phyloP scores from a whole-genome alignment of 2,888 invertebrate genomes.

The Metacarcinus magister region DNA sequence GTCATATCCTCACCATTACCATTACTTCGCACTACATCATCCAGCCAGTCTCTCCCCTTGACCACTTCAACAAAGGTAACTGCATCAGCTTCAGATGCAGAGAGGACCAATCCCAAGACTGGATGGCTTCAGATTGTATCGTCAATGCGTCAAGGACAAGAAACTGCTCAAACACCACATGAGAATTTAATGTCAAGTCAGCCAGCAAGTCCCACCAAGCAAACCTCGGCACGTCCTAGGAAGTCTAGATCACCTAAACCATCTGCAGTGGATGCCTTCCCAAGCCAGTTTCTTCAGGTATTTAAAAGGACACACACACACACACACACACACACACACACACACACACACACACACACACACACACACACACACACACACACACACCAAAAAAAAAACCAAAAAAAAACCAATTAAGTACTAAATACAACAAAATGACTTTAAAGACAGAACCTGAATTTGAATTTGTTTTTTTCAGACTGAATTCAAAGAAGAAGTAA shows the following conservation, averaged over 20 bases:
- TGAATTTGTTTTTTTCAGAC: slow-evolving; percentile 64
- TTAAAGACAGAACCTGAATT: background rate
- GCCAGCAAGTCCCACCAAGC: slow-evolving; percentile 45
- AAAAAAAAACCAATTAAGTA: too few species aligned
- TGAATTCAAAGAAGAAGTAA: slow-evolving; percentile 76
- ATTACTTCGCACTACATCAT: slow-evolving; percentile 58
- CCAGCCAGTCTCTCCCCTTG: slow-evolving; percentile 58
- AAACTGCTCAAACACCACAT: background rate
- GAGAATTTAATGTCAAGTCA: background rate
- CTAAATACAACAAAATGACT: too few species aligned
- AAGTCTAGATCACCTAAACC: slow-evolving; percentile 63
- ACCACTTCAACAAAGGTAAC: slow-evolving; percentile 54
- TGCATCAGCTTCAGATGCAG: background rate
- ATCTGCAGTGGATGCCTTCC: slow-evolving; percentile 62
- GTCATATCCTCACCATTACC: slow-evolving; percentile 61
- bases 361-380: too few species aligned
- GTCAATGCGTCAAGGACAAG: slow-evolving; percentile 74
- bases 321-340: slow-evolving; percentile 37
- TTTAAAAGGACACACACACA: slow-evolving; percentile 3
- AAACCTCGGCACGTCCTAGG: slow-evolving; percentile 20
- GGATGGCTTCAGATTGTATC: slow-evolving; percentile 79
- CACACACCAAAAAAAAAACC: too few species aligned
- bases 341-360: background rate
- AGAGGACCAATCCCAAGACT: slow-evolving; percentile 64
- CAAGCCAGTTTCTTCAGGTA: slow-evolving; percentile 78